Base-by-base conservation (phyloP, 2,113 vertebrate species). In the Typhlomys cinereus region DNA sequence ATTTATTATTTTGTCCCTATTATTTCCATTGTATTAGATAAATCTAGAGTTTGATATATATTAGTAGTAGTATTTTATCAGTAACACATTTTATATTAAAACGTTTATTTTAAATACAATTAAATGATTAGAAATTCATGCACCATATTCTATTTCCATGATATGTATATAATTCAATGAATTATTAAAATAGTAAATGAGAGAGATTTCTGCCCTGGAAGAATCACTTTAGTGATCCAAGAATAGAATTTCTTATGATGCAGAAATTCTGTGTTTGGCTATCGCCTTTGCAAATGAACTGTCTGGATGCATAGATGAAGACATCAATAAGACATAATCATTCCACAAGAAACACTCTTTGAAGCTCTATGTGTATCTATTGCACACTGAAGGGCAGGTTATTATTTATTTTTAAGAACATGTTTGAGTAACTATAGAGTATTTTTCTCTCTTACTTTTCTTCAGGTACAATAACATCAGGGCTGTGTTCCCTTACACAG, bases 401-500 rank as follows among this genome's bases (percentile, higher is more conserved):
- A 62, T 88, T 96, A 74, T 69, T 39, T 70, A 64, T 80, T 73
- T 90, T 95, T 76, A 21, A 54, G 89, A 91, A 76, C 85, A 13
- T 11, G 61, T 87, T 93, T 95, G 44, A 66, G 66, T 88, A 29
- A 10, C 61, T 85, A 23, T 78, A 25, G 41, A 92, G 23, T 25
- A 69, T 54, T 80, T 83, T 36, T 80, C 27, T 90, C 23, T 83
- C 17, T 54, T 59, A 5, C 8, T 17, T 50, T 67, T 69, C 84
- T 90, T 44, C 46, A 84, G 76, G 12, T 82, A 36, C 69, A 95
- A 4, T 81, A 67, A 59, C 34, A 88, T 23, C 70, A 64, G n/a
- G 85, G 79, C 23, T 31, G 4, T 91, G 44, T 96, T 96, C 96
- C 86, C 82, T 94, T 75, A 48, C 73, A 69, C 21, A 87, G 92